Conservation (phyloP, 2,797 vertebrate species). For the Liasis olivaceus region DNA sequence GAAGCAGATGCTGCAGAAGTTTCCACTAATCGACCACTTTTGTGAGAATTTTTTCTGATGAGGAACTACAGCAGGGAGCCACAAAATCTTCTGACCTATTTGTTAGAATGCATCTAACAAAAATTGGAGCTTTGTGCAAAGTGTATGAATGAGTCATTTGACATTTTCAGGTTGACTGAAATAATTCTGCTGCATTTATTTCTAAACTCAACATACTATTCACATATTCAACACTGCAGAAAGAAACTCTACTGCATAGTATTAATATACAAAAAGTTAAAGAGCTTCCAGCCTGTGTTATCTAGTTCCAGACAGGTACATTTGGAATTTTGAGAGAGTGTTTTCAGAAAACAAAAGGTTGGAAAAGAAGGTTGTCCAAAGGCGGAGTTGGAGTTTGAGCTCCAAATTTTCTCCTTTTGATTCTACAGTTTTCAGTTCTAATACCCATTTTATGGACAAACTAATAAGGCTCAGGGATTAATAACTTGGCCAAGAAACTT, state of each 20-base stretch:
- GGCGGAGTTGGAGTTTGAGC: background rate
- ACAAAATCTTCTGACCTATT: conserved; percentile 39
- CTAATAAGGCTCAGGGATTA: background rate
- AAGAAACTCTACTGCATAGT: conserved; percentile 43
- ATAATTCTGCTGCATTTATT: conserved; percentile 69
- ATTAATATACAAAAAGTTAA: conserved; percentile 13
- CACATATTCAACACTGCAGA: conserved; percentile 55
- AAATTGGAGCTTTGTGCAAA: conserved; percentile 59
- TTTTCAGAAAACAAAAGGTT: background rate
- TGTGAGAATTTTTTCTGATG: conserved; percentile 38
- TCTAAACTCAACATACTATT: conserved; percentile 66
- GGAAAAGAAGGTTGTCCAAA: background rate
- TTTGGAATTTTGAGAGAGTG: background rate
- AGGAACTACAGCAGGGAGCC: conserved; percentile 51
- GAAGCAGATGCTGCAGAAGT: conserved; percentile 17
- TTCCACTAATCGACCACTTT: background rate
- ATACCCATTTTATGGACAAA: background rate
- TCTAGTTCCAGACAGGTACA: background rate
- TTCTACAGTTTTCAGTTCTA: background rate
- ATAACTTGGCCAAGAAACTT: background rate
- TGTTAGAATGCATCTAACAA: conserved; percentile 60
- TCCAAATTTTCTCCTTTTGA: background rate
- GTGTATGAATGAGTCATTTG: conserved; percentile 72
- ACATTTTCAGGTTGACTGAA: conserved; percentile 74
- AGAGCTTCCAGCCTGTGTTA: background rate